Base-by-base conservation (phyloP, 53 echinoderm and acorn worm species). In the Patiria pectinifera region DNA sequence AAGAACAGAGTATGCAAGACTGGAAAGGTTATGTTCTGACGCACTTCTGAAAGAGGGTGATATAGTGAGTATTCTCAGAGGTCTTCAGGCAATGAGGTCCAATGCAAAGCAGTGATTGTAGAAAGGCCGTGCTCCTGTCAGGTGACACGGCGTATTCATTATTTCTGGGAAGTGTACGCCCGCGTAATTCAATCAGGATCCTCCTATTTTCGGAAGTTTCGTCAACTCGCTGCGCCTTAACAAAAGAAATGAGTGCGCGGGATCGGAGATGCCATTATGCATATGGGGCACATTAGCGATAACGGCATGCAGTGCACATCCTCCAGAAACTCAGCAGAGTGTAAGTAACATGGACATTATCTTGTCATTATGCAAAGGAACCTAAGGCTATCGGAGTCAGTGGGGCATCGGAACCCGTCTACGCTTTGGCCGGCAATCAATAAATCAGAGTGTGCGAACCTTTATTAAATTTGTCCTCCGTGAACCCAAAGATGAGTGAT, bases 381-480 rank as follows among this genome's bases (percentile, higher is more conserved):
- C 76, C 91, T 44, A 84, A 44, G 53, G 83, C 91, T 74, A 84
- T 91, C 71, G 84, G 26, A 91, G 83, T 91, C 91, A 72, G 84
- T 59, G 81, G 90, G 90, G 80, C 90, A 90, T 81, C 26, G 24
- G 25, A 18, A 14, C 58, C 76, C 49, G 76, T 87, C 87, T 60
- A 25, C 77, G 76, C 59, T 78, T 80, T 22, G 2, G 63, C 14
- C 45, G 80, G 81, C 70, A 90, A 90, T 90, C 90, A 90, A 90
- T 90, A 90, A 90, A 90, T 90, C 90, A 90, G 80, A 81, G 63
- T 23, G 69, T 69, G 90, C 82, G 80, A 69, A 81, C 81, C 62
- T 90, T 90, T 90, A 90, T 90, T 90, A 90, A 90, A 90, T 90
- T 90, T 90, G 90, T 81, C 90, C 66, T 77, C 90, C 48, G 48